Percentiles rank a stretch among this genome's conserved stretches.
Conservation (phyloP, 2,888 invertebrate genomes). For the Hemistola chrysoprasaria region DNA sequence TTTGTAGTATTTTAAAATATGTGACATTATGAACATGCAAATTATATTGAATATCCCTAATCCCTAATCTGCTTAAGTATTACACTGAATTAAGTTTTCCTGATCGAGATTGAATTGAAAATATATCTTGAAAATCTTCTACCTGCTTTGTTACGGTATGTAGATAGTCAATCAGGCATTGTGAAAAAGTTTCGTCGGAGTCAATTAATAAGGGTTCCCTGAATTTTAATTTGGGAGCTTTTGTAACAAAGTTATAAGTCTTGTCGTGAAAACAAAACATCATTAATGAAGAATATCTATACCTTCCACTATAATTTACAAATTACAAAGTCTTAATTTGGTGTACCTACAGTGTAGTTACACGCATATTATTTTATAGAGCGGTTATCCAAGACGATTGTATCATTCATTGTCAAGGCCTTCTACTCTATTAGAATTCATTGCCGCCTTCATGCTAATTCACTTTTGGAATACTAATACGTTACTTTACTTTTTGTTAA, state of each 20-base stretch:
- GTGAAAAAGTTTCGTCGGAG: too few species aligned
- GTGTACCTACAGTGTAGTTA: too few species aligned
- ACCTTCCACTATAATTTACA: slow-evolving; percentile 1
- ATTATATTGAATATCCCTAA: not conserved
- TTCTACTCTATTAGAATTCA: slow-evolving; percentile 71
- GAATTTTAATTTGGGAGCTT: too few species aligned
- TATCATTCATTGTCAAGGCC: slow-evolving; percentile 74
- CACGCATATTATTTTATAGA: slow-evolving; percentile 46
- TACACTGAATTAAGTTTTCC: slow-evolving; percentile 10
- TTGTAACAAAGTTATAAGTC: too few species aligned
- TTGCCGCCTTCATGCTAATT: slow-evolving; percentile 63
- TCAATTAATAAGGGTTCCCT: too few species aligned
- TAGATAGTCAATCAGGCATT: too few species aligned
- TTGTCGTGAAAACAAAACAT: too few species aligned
- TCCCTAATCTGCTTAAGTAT: slow-evolving; percentile 1
- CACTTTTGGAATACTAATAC: slow-evolving; percentile 66
- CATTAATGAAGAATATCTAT: too few species aligned
- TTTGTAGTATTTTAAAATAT: too few species aligned
- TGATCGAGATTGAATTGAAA: slow-evolving; percentile 1
- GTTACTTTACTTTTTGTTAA: slow-evolving; percentile 53
- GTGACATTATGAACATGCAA: slow-evolving; percentile 18
- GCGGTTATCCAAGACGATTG: slow-evolving; percentile 57
- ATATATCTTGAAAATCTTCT: too few species aligned
- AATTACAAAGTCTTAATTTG: slow-evolving; percentile 15
- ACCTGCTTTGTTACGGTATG: not conserved